Conservation (phyloP, 2,888 invertebrate genomes). For the Cantharis rustica region DNA sequence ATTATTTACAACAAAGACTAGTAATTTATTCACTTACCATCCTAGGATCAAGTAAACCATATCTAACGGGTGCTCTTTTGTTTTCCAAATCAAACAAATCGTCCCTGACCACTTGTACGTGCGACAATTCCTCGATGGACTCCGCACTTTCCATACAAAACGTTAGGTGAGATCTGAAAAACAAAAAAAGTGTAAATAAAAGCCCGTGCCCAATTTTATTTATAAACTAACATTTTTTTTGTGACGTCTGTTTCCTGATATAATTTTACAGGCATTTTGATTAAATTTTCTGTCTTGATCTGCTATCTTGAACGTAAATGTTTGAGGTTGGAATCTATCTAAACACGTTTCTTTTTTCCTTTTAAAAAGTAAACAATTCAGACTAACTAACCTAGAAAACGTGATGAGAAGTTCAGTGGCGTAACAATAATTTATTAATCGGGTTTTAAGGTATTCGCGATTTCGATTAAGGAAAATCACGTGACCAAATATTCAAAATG, state of each 20-base stretch:
- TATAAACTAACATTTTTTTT: constrained; percentile 86
- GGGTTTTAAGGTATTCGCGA: no score
- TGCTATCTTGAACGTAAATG: neutral
- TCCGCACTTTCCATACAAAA: constrained; percentile 89
- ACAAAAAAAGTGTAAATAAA: constrained; percentile 12
- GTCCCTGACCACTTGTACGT: constrained; percentile 90
- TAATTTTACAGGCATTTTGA: constrained; percentile 85
- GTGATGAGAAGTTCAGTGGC: no score
- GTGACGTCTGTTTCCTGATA: constrained; percentile 92
- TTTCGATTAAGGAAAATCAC: no score
- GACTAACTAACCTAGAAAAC: no score
- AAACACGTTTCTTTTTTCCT: neutral
- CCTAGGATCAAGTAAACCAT: constrained; percentile 89
- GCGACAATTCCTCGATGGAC: constrained; percentile 90
- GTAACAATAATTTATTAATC: no score
- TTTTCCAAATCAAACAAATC: constrained; percentile 87
- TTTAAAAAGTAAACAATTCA: no score
- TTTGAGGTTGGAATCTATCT: neutral
- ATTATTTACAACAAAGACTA: neutral
- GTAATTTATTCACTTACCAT: constrained; percentile 72
- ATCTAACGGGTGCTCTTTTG: constrained; percentile 79
- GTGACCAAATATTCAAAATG: no score
- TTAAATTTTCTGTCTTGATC: neutral
- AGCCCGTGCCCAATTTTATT: constrained; percentile 37
- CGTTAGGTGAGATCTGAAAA: constrained; percentile 82